Evolutionary conservation across 2,888 invertebrate genomes (phyloP).

Genomic region (Lasioglossum vierecki): DNA sequence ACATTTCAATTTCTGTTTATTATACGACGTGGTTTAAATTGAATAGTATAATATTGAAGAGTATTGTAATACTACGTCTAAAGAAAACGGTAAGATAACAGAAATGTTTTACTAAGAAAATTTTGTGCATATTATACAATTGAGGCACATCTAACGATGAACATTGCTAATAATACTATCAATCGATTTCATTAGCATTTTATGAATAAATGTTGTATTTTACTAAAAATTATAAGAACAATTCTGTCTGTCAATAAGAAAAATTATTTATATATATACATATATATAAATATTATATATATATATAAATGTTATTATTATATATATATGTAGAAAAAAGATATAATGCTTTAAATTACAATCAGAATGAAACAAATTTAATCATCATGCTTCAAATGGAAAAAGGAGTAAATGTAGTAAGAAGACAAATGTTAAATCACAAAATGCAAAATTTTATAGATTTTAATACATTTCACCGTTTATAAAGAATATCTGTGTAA

Average conservation of each 20-base stretch:
- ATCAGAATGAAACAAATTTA: neutral
- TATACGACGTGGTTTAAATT: neutral
- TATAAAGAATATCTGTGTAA: conserved; percentile 5
- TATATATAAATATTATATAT: neutral
- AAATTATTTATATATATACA: neutral
- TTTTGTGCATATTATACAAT: neutral
- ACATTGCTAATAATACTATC: neutral
- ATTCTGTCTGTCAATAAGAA: neutral
- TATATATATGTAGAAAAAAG: neutral
- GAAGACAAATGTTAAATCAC: neutral
- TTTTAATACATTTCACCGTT: conserved; percentile 3
- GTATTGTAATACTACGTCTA: too few relatives aligned
- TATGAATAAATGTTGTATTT: conserved; percentile 6
- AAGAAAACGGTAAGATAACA: neutral
- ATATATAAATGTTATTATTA: too few relatives aligned
- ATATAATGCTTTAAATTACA: neutral
- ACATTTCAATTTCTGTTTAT: neutral
- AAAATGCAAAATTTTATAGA: conserved; percentile 13
- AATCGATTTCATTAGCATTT: neutral
- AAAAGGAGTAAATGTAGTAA: neutral
- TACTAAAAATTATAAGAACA: neutral
- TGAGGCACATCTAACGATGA: neutral
- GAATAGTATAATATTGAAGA: neutral
- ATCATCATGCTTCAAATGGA: neutral
- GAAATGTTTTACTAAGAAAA: neutral